Conservation (phyloP, 2,113 vertebrate species). For the Nibea coibor region DNA sequence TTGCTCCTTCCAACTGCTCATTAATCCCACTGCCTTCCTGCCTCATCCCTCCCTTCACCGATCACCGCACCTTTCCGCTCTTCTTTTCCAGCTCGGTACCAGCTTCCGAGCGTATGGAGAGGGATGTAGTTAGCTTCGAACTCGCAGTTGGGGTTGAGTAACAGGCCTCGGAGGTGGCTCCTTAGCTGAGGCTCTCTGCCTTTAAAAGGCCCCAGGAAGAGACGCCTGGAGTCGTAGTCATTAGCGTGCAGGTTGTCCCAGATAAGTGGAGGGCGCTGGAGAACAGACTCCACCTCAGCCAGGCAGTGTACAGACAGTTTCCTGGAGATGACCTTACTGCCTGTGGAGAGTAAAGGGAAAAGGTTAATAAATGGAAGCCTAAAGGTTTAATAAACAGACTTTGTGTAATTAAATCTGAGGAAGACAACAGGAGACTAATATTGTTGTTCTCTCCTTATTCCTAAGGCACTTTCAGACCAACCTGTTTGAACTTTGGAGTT, state of each 20-base stretch:
- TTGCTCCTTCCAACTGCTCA: slow-evolving; percentile 2
- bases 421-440: background rate
- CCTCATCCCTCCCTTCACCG: background rate
- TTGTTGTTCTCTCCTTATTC: background rate
- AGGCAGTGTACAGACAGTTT: slow-evolving; percentile 83
- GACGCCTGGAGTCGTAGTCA: slow-evolving; percentile 89
- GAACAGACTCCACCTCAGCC: slow-evolving; percentile 85
- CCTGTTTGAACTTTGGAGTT: background rate
- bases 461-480: background rate
- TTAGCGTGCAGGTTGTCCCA: slow-evolving; percentile 93
- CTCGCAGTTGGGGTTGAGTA: slow-evolving; percentile 92
- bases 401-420: background rate
- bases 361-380: background rate
- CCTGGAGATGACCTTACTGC: slow-evolving; percentile 88
- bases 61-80: slow-evolving; percentile 71
- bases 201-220: slow-evolving; percentile 91
- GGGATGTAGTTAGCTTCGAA: slow-evolving; percentile 92
- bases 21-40: background rate
- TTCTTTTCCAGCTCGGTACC: slow-evolving; percentile 80
- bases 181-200: slow-evolving; percentile 84
- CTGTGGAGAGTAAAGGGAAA: slow-evolving; percentile 65
- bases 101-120: slow-evolving; percentile 86
- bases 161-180: slow-evolving; percentile 82
- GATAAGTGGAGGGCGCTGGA: slow-evolving; percentile 83
- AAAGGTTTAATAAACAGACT: background rate